phyloP scores from a whole-genome alignment of 1,140 invertebrate species.

The Dendroctonus valens region DNA sequence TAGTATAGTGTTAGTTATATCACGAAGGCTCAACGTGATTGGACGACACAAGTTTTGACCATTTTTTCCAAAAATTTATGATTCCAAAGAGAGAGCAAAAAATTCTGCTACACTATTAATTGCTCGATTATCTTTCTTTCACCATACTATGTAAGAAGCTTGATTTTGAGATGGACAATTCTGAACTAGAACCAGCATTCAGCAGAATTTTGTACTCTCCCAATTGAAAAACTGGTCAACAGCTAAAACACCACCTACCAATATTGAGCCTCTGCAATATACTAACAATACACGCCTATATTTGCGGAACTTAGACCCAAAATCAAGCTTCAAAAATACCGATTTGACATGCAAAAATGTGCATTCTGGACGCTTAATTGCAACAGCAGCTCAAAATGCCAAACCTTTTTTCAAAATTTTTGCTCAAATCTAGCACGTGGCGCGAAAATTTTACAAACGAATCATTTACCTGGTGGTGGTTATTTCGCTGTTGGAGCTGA shows the following conservation, averaged over 20 bases:
- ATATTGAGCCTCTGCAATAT: constrained; percentile 11
- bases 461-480: constrained; percentile 35
- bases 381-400: too few species aligned
- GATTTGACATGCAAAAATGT: too few species aligned
- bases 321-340: constrained; percentile 27
- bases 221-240: neutral
- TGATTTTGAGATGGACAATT: constrained; percentile 19
- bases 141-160: constrained; percentile 10
- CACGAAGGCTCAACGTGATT: constrained; percentile 3
- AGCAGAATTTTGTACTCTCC: constrained; percentile 3
- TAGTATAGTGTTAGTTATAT: constrained; percentile 31
- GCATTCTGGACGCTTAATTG: too few species aligned
- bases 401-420: too few species aligned
- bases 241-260: constrained; percentile 1
- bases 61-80: neutral
- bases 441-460: neutral
- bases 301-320: constrained; percentile 27
- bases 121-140: too few species aligned
- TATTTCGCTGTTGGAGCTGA: constrained; percentile 36
- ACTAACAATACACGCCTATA: constrained; percentile 25
- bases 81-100: neutral
- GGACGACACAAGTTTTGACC: neutral
- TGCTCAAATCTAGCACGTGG: too few species aligned
- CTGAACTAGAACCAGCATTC: neutral
- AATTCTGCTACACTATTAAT: neutral